A percentile compares a stretch with the other conserved stretches of the same genome.
These are phyloP conservation scores for Caracal caracal DNA, from an alignment of 2,113 vertebrate genomes.

Conservation along the genomic window DNA sequence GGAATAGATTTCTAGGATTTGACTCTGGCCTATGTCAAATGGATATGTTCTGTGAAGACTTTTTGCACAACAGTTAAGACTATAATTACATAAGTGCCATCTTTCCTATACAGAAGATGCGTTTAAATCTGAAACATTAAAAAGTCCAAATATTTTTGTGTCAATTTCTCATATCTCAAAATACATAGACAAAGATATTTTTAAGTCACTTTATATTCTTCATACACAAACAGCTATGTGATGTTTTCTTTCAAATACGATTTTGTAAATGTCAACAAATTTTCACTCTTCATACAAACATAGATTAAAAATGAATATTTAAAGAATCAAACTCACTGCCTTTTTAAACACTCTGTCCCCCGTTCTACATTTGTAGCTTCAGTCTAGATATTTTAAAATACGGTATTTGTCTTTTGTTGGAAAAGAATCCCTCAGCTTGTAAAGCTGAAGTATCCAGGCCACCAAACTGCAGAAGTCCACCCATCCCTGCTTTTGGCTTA, in stretches of 20 bases:
- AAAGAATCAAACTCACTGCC: neutral
- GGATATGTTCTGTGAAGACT: neutral
- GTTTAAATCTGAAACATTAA: slow-evolving; percentile 12
- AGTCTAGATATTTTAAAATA: slow-evolving; percentile 55
- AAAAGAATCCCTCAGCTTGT: slow-evolving; percentile 41
- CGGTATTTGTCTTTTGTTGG: slow-evolving; percentile 34
- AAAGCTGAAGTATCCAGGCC: neutral
- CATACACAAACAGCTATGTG: slow-evolving; percentile 59
- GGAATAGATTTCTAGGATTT: neutral
- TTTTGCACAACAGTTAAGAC: neutral
- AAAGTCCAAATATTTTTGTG: slow-evolving; percentile 60
- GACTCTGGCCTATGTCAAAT: neutral
- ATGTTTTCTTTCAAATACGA: slow-evolving; percentile 68
- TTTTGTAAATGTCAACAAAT: slow-evolving; percentile 58
- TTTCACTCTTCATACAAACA: slow-evolving; percentile 60
- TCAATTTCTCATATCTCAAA: slow-evolving; percentile 69
- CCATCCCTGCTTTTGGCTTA: neutral
- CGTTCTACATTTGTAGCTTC: slow-evolving; percentile 62
- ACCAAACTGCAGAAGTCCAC: slow-evolving; percentile 43
- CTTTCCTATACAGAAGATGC: slow-evolving; percentile 25
- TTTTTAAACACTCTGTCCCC: neutral
- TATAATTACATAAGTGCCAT: neutral
- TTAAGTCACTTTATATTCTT: slow-evolving; percentile 67
- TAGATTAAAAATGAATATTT: slow-evolving; percentile 52
- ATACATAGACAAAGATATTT: slow-evolving; percentile 69